Evolutionary conservation across 2,797 vertebrate genomes (phyloP), one percentile per base, ranked within the genome.

Genomic region (Ptychobarbus kaznakovi): DNA sequence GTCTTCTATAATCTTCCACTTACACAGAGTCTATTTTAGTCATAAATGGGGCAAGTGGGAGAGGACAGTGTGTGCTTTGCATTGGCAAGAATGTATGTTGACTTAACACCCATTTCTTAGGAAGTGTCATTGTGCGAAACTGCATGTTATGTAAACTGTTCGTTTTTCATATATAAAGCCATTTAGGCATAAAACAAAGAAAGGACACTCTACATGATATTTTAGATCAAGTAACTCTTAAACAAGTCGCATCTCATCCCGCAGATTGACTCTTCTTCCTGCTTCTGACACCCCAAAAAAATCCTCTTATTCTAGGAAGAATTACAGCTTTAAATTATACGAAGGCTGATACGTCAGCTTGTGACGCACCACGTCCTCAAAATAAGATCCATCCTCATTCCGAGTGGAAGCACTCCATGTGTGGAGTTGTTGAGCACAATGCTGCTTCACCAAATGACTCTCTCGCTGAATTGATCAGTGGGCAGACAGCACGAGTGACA

Each of bases 401-500:
- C 9, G 38, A 82, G 49, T 38, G 79, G 28, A 61, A n/a, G 15
- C 42, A 38, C 10, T 74, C 51, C 68, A 49, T 40, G 76, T 58
- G 83, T 61, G 49, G 75, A 72, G 74, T 9, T 28, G 49, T 53
- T 84, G 35, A 58, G 74, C 74, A 63, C 72, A 66, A 40, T 15
- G 16, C 74, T 76, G 42, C 35, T 11, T 58, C 32, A 40, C 12
- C 20, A 22, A 25, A 68, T 32, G 13, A 18, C 81, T 79, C 69
- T 79, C 87, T 86, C 65, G 11, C 40, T 89, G 73, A 89, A 89
- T 90, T 84, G 87, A 87, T 90, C 85, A 89, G 77, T 44, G 46
- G 69, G 77, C 65, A 74, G 82, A 81, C 86, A 68, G 78, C 81
- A 74, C 32, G 13, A 51, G 69, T 61, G 87, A 90, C 87, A 89